A percentile compares a stretch with the other conserved stretches of the same genome.
These are phyloP conservation scores for Rotaria magnacalcarata DNA, from an alignment of 2,888 invertebrate species.

Conservation along the genomic window DNA sequence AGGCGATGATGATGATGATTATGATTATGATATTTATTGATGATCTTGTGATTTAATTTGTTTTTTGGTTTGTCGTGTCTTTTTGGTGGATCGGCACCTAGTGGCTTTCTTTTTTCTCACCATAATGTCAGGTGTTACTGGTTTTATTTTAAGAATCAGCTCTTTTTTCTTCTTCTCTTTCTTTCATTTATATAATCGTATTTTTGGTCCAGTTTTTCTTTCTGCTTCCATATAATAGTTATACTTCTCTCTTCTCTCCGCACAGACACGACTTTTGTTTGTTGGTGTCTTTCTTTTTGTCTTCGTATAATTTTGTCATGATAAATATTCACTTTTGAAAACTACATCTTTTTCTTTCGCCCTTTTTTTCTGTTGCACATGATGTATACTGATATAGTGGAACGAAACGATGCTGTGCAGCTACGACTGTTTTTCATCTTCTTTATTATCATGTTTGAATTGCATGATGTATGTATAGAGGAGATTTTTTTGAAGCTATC, in stretches of 20 bases:
- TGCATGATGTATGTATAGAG: not conserved
- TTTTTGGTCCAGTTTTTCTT: conserved; percentile 13
- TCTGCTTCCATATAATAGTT: conserved; percentile 26
- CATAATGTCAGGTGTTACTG: conserved; percentile 1
- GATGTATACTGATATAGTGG: not conserved
- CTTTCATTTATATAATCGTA: conserved; percentile 12
- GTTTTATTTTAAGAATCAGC: conserved; percentile 15
- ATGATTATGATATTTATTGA: not conserved
- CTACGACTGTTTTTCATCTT: not conserved
- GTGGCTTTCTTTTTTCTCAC: not conserved
- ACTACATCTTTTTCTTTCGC: not conserved
- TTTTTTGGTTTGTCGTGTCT: not conserved
- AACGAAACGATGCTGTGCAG: not conserved
- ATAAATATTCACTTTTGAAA: conserved; percentile 16
- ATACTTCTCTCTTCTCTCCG: not conserved
- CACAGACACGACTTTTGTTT: not conserved
- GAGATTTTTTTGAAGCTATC: not conserved
- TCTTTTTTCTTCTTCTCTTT: not conserved
- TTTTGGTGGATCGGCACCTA: not conserved
- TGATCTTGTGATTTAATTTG: not conserved
- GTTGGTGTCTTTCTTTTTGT: not conserved
- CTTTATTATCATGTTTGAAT: not conserved
- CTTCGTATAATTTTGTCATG: not conserved
- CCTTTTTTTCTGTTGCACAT: not conserved
- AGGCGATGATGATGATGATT: not conserved